Base-by-base conservation (phyloP, 1,140 invertebrate genomes). In the Drosophila serrata region DNA sequence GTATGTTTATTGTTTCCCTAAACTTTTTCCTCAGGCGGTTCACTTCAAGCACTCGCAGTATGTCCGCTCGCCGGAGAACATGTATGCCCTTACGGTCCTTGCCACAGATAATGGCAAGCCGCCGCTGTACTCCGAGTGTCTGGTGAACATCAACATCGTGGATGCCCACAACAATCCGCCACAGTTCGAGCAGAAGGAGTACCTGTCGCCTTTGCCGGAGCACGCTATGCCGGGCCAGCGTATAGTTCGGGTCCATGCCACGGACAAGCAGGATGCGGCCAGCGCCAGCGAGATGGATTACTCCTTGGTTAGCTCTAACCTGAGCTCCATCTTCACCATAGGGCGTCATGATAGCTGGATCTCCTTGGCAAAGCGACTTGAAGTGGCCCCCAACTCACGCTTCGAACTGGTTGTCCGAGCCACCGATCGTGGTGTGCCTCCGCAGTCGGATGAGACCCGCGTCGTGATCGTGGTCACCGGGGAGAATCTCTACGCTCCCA, bases 31-130 rank as follows among this genome's bases (percentile, higher is more conserved):
- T 4, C 22, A 69, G 65, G 63, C 37, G 7, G 43, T 99, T 43
- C 94, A 95, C 61, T 99, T 98, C 91, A 97, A 97, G 86, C 95
- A 96, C 88, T 96, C 96, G 0, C 95, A 95, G 61, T 93, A 95
- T 57, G 95, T 96, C 56, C 94, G 95, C 3, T 98, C 97, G 0
- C 97, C 97, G 1, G 97, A 98, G 92, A 99, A 99, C 93, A 95
- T 96, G 59, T 98, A 98, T 81, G 95, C 96, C 2, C 93, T 99
- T 11, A 96, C 96, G 1, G 95, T 99, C 1, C 92, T 98, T 1
- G 98, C 98, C 0, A 97, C 96, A 0, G 98, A 99, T 91, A 97
- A 98, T 90, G 98, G 98, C 0, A 98, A 98, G 90, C 98, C 98
- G 17, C 97, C 97, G 0, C 95, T 98, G 94, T 97, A 97, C 12